Evolutionary conservation across 1,140 invertebrate species (phyloP).

Genomic region (Diabrotica virgifera): DNA sequence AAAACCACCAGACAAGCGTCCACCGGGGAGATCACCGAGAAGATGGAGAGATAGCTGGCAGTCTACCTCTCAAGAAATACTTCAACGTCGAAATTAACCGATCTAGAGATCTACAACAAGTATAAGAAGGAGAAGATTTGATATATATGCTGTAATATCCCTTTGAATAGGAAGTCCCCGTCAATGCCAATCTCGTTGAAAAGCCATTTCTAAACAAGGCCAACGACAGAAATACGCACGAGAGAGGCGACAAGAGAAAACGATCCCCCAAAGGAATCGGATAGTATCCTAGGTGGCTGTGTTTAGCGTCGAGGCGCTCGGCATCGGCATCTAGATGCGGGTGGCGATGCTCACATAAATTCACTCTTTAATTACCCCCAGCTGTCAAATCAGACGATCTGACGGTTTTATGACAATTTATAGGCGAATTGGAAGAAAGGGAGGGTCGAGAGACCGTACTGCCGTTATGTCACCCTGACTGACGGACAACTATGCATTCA

Average conservation of each 20-base stretch:
- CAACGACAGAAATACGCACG: background rate
- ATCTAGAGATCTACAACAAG: too few species aligned
- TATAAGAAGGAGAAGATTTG: too few species aligned
- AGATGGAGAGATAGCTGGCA: too few species aligned
- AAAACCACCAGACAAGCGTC: too few species aligned
- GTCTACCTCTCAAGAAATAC: too few species aligned
- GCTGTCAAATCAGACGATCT: constrained; percentile 64
- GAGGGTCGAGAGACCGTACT: constrained; percentile 43
- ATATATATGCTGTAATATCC: too few species aligned
- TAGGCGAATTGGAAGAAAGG: constrained; percentile 51
- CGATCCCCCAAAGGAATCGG: constrained; percentile 13
- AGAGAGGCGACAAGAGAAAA: constrained; percentile 9
- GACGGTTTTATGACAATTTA: constrained; percentile 71
- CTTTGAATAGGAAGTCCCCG: too few species aligned
- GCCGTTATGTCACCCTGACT: constrained; percentile 60
- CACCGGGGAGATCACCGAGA: too few species aligned
- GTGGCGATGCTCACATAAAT: constrained; percentile 56
- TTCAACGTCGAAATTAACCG: too few species aligned
- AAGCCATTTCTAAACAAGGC: too few species aligned
- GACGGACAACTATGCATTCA: constrained; percentile 68
- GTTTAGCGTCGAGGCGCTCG: constrained; percentile 10
- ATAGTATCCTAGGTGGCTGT: constrained; percentile 13
- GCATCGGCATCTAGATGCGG: constrained; percentile 40
- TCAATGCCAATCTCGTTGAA: too few species aligned
- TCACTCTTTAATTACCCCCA: constrained; percentile 64